Evolutionary conservation across 2,113 vertebrate genomes (phyloP).

Genomic region (Cryptotis parvus): DNA sequence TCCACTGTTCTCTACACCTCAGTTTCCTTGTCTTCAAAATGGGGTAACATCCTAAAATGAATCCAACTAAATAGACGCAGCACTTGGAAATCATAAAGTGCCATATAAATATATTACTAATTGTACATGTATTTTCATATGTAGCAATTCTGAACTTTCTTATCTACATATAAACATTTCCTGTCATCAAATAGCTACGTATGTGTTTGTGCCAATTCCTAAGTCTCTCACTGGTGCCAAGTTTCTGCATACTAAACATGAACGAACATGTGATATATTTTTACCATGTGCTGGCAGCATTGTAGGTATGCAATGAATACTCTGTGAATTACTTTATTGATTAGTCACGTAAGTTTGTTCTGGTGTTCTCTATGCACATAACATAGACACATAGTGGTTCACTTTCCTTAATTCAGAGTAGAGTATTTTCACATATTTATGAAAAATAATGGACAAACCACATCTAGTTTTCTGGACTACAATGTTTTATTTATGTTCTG

Average conservation of each 20-base stretch:
- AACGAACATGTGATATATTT: background rate
- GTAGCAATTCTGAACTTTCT: background rate
- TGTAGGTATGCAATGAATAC: background rate
- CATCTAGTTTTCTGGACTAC: background rate
- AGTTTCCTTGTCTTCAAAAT: background rate
- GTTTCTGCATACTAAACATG: background rate
- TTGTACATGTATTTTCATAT: background rate
- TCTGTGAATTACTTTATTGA: background rate
- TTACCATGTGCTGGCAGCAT: background rate
- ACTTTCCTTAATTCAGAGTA: background rate
- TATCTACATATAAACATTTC: background rate
- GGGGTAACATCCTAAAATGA: background rate
- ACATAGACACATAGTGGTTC: background rate
- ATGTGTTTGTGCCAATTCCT: background rate
- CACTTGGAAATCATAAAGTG: constrained; percentile 21
- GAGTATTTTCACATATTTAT: background rate
- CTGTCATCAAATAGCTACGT: background rate
- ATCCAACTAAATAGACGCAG: background rate
- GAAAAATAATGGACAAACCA: background rate
- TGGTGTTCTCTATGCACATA: background rate
- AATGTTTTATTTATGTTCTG: background rate
- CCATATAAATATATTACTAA: background rate
- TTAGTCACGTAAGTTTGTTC: background rate
- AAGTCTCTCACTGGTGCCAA: background rate
- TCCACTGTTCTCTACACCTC: background rate